Evolutionary conservation across 1,140 invertebrate genomes (phyloP), one percentile per base, ranked within the genome.

Genomic region (Pseudomyrmex flavicornis): DNA sequence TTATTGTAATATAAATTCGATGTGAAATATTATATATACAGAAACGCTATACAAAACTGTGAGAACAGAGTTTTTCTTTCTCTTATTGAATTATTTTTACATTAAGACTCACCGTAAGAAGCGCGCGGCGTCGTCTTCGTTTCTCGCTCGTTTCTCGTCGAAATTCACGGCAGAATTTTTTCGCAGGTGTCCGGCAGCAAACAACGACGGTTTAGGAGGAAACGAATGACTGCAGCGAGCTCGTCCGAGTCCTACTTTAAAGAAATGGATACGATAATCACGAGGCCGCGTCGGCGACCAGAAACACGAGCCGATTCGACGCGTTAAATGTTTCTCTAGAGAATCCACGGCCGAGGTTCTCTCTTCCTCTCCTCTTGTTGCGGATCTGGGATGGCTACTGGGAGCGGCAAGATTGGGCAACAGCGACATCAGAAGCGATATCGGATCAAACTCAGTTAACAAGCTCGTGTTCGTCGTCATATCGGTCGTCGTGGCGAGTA

Each of bases 321-420:
- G 65, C 87, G 72, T 88, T 88, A 85, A 88, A 88, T 88, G 86
- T 63, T 74, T 72, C 87, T 86, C 9, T 72, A 85, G 77, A 82
- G 73, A 88, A 88, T 73, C 77, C 88, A 72, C 77, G 83, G 54
- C 73, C 83, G 86, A 87, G 87, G 77, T 86, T 88, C 87, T 85
- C 83, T 35, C 0, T 35, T 35, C 5, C 35, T 35, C 5, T 35
- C 26, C 3, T 26, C 3, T 35, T 35, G 2, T 35, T 35, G 86
- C 77, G 83, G 79, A 88, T 88, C 83, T 88, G 87, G 87, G 82
- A 88, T 88, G 86, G 87, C 86, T 79, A 83, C 73, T 63, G 73
- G 58, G 77, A 88, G 83, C 86, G 88, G 58, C 35, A 70, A 70
- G 66, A 35, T 35, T 52, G 46, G 50, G 54, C 54, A 58, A 52